phyloP scores from a whole-genome alignment of 37 sponge, comb jelly and placozoan species.

The Oscarella lobularis region DNA sequence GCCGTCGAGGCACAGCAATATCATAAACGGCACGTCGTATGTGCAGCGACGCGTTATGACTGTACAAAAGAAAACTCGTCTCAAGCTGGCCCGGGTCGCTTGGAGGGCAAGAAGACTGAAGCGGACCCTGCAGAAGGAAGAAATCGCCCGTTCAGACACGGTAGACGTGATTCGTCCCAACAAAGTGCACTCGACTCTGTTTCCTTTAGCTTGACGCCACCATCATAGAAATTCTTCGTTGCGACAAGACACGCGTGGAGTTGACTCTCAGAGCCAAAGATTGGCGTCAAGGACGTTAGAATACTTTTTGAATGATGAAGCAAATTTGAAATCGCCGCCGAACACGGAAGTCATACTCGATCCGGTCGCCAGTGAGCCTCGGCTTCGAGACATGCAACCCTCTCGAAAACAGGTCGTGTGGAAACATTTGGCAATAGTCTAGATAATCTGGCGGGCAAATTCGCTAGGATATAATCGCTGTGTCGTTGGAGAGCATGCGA shows the following conservation, averaged over 20 bases:
- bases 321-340: neutral
- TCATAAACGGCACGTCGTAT: neutral
- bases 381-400: neutral
- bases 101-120: neutral
- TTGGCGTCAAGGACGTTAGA: neutral
- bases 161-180: no score
- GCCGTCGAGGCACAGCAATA: no score
- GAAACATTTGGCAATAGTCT: neutral
- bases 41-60: neutral
- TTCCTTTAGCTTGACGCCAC: neutral
- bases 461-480: slow-evolving; percentile 67
- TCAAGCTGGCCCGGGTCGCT: neutral
- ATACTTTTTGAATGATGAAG: neutral
- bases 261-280: no score
- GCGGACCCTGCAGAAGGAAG: neutral
- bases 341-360: no score
- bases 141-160: neutral
- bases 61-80: neutral
- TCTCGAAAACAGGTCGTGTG: neutral
- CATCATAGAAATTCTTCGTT: neutral
- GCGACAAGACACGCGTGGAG: neutral
- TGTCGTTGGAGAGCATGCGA: slow-evolving; percentile 41
- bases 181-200: neutral
- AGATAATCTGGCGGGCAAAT: slow-evolving; percentile 24
- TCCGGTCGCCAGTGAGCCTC: no score